A percentile compares a stretch with the other conserved stretches of the same genome.
phyloP scores from a whole-genome alignment of 2,888 invertebrate species.

The Caenorhabditis sp. region DNA sequence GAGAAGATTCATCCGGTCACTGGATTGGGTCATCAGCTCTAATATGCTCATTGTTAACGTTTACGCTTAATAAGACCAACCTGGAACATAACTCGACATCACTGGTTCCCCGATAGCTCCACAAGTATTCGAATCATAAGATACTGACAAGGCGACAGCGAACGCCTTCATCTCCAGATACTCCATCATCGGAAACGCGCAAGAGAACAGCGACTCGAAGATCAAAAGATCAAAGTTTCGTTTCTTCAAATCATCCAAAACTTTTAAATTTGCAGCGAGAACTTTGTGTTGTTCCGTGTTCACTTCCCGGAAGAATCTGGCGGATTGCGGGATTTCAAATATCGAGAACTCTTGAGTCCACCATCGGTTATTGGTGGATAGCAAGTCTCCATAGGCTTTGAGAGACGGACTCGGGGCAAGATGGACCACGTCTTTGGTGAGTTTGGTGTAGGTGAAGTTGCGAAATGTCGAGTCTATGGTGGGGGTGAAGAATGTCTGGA shows the following conservation, averaged over 20 bases:
- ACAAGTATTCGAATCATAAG: constrained; percentile 16
- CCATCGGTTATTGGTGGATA: constrained; percentile 20
- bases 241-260: constrained; percentile 13
- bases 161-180: constrained; percentile 29
- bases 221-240: constrained; percentile 27
- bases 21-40: constrained; percentile 22
- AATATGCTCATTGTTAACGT: neutral
- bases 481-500: constrained; percentile 28
- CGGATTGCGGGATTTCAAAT: constrained; percentile 20
- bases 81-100: constrained; percentile 33
- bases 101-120: constrained; percentile 23
- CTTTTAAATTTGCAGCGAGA: constrained; percentile 3
- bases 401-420: constrained; percentile 35
- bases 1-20: constrained; percentile 23
- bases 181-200: constrained; percentile 26
- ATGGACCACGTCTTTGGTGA: constrained; percentile 35
- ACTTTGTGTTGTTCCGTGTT: constrained; percentile 15
- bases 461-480: constrained; percentile 30
- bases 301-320: constrained; percentile 24
- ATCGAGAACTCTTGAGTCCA: constrained; percentile 35
- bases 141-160: constrained; percentile 4
- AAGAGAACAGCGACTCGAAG: constrained; percentile 26
- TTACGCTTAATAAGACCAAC: neutral
- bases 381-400: constrained; percentile 27
- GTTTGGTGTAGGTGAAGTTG: constrained; percentile 16